Conservation (phyloP, 64 coral and sea anemone genomes). For the Orbicella faveolata region DNA sequence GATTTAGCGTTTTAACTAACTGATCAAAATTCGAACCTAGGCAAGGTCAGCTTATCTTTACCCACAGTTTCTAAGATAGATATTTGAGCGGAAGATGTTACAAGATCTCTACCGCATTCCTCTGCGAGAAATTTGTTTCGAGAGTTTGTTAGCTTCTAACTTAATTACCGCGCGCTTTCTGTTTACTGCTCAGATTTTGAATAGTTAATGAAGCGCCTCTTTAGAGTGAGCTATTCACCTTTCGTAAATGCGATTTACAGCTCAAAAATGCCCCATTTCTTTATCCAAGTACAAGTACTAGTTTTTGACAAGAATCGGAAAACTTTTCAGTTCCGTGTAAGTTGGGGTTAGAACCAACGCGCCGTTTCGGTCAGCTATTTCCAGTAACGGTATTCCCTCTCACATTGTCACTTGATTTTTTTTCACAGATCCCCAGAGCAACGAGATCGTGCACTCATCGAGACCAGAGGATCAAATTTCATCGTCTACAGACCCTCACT, state of each 20-base stretch:
- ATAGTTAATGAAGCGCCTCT: slow-evolving; percentile 23
- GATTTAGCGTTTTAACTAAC: not conserved
- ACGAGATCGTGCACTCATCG: not conserved
- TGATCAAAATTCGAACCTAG: not conserved
- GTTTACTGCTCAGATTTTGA: slow-evolving; percentile 23
- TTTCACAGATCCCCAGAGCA: slow-evolving; percentile 20
- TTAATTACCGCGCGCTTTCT: slow-evolving; percentile 38
- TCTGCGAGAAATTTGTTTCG: not conserved
- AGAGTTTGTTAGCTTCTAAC: not conserved
- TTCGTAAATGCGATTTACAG: not conserved
- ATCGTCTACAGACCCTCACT: not conserved
- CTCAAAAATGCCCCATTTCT: not conserved
- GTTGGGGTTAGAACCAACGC: not conserved
- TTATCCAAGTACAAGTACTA: not conserved
- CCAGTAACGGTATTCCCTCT: not conserved
- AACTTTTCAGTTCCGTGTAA: not conserved
- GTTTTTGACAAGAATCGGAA: not conserved
- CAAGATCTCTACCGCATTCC: slow-evolving; percentile 4
- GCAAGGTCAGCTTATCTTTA: not conserved
- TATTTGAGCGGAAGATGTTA: too few relatives aligned
- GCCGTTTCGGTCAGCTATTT: not conserved
- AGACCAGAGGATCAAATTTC: slow-evolving; percentile 32
- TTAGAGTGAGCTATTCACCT: not conserved
- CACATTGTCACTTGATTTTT: slow-evolving; percentile 10
- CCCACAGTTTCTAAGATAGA: not conserved